These are phyloP conservation scores for Morpho helenor DNA, from an alignment of 2,888 invertebrate species.

Conservation along the genomic window DNA sequence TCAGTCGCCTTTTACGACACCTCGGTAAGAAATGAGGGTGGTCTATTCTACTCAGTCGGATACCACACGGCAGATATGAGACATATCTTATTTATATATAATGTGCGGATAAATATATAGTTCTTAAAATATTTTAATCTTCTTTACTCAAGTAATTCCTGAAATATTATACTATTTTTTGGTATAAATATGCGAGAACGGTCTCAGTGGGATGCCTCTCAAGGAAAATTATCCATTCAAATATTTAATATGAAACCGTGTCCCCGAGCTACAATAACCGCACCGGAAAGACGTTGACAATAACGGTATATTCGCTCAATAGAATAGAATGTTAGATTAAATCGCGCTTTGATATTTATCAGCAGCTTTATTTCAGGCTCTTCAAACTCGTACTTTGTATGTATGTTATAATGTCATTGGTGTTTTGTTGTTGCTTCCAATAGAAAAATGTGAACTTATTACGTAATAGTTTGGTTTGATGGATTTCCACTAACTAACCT, in stretches of 20 bases:
- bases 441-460: background rate
- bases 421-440: background rate
- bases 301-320: conserved; percentile 27
- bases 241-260: conserved; percentile 21
- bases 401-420: conserved; percentile 10
- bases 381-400: conserved; percentile 30
- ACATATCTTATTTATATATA: too few relatives aligned
- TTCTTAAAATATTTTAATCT: too few relatives aligned
- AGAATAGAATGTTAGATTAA: conserved; percentile 33
- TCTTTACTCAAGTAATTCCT: background rate
- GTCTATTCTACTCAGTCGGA: too few relatives aligned
- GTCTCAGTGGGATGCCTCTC: conserved; percentile 7
- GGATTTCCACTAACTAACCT: too few relatives aligned
- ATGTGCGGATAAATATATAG: too few relatives aligned
- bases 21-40: too few relatives aligned
- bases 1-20: too few relatives aligned
- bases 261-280: conserved; percentile 7
- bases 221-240: conserved; percentile 23
- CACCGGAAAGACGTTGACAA: conserved; percentile 15
- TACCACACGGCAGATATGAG: too few relatives aligned
- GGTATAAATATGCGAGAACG: background rate
- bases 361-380: conserved; percentile 33
- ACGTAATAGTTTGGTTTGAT: too few relatives aligned
- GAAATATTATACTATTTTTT: background rate
- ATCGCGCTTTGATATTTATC: conserved; percentile 44